Base-by-base conservation (phyloP, 2,888 invertebrate genomes). In the Chaitophorus viminalis region DNA sequence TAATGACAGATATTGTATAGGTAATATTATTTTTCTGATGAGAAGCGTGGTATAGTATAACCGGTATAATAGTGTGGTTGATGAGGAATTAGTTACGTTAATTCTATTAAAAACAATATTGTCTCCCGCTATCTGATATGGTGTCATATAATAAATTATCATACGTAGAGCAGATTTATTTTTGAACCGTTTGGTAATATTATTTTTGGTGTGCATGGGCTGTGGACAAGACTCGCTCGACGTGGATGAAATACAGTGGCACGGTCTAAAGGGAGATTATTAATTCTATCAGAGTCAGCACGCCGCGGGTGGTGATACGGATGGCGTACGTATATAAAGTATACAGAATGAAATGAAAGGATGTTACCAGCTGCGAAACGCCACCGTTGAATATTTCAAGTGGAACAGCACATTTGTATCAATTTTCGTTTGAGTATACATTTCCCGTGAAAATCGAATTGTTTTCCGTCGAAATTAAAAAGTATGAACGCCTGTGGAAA, bases 351-450 rank as follows among this genome's bases (percentile, higher is more conserved):
- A 75, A 84, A 65, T 75, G 74, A 76, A 65, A 84, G 76, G 84
- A 84, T 75, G 84, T 65, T 68, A 76, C 84, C 84, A 76, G 84
- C 84, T 84, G 84, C 46, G 84, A 84, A 65, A 60, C 65, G 39
- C 39, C 84, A 68, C 76, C 14, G 84, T 76, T 46, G 84, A 65
- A 76, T 46, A 52, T 52, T 52, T 52, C 70, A 29, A 82, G 46
- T 72, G 82, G 82, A 82, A 72, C 70, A n/a, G 14, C n/a, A 21
- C 46, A 46, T 68, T 46, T 70, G 46, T 68, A 46, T 68, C 81
- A 31, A 70, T 68, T 81, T 21, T 68, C 39, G 46, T 70, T 36
- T 14, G 29, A n/a, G 31, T 31, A n/a, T 29, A 29, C n/a, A 39
- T 81, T 68, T 25, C 68, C 31, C 70, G 82, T 70, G 25, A 82